Evolutionary conservation across 2,888 invertebrate species (phyloP).

Genomic region (Crepidodera aurea): DNA sequence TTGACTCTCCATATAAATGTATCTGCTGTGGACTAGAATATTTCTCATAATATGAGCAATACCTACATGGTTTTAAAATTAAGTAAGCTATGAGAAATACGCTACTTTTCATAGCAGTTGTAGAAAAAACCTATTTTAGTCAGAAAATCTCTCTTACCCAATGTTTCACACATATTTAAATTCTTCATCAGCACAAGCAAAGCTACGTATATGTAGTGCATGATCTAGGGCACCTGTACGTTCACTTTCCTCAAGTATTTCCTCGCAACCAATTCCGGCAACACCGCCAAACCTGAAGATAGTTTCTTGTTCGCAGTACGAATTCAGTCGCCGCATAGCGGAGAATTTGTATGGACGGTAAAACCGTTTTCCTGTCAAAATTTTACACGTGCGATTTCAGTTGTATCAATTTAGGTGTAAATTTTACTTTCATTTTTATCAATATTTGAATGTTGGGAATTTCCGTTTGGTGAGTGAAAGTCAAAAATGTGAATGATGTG

Average conservation of each 20-base stretch:
- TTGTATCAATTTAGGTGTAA: background rate
- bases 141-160: too few relatives aligned
- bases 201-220: too few relatives aligned
- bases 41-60: too few relatives aligned
- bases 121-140: too few relatives aligned
- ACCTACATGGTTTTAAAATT: too few relatives aligned
- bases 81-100: too few relatives aligned
- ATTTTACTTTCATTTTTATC: slow-evolving; percentile 18
- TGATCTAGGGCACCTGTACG: background rate
- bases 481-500: slow-evolving; percentile 15
- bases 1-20: too few relatives aligned
- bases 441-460: slow-evolving; percentile 2
- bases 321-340: slow-evolving; percentile 2
- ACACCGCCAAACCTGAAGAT: background rate
- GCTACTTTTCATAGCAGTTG: too few relatives aligned
- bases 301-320: slow-evolving; percentile 15
- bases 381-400: slow-evolving; percentile 13
- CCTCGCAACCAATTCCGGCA: background rate
- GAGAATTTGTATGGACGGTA: slow-evolving; percentile 1
- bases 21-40: too few relatives aligned
- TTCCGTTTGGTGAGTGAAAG: slow-evolving; percentile 13
- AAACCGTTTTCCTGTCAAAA: background rate
- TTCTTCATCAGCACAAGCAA: too few relatives aligned
- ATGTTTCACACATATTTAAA: too few relatives aligned
- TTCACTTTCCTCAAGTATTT: background rate